These are phyloP conservation scores for Flabesymbios commensalis DNA, from an alignment of 2,888 invertebrate genomes.

Conservation along the genomic window DNA sequence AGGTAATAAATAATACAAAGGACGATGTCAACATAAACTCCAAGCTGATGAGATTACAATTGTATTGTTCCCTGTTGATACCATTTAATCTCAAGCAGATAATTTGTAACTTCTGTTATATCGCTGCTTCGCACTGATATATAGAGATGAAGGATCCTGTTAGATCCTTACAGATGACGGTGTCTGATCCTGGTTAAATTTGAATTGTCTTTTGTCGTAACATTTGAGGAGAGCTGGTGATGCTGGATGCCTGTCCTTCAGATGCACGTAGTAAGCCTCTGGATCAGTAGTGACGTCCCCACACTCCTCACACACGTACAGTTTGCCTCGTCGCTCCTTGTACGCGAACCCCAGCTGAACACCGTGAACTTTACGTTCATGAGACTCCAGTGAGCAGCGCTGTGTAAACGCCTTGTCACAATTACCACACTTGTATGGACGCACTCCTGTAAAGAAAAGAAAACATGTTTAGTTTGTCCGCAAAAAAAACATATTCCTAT, in stretches of 20 bases:
- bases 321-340: constrained; percentile 82
- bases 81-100: too few relatives aligned
- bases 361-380: constrained; percentile 96
- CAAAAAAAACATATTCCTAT: too few relatives aligned
- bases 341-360: constrained; percentile 95
- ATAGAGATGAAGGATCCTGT: too few relatives aligned
- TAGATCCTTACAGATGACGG: too few relatives aligned
- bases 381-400: constrained; percentile 97
- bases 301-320: constrained; percentile 99
- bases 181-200: constrained; percentile 41
- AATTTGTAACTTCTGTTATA: too few relatives aligned
- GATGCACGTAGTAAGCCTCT: constrained; percentile 91
- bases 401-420: constrained; percentile 99
- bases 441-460: constrained; percentile 71
- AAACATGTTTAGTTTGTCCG: too few relatives aligned
- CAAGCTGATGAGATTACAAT: too few relatives aligned
- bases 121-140: too few relatives aligned
- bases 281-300: constrained; percentile 97
- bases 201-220: constrained; percentile 95
- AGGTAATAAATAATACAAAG: too few relatives aligned
- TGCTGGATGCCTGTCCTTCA: constrained; percentile 70
- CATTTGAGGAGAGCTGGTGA: constrained; percentile 93
- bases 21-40: too few relatives aligned
- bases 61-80: too few relatives aligned
- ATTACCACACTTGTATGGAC: constrained; percentile 96